Conservation (phyloP, 1,140 invertebrate species). For the Saccostrea glomerata region DNA sequence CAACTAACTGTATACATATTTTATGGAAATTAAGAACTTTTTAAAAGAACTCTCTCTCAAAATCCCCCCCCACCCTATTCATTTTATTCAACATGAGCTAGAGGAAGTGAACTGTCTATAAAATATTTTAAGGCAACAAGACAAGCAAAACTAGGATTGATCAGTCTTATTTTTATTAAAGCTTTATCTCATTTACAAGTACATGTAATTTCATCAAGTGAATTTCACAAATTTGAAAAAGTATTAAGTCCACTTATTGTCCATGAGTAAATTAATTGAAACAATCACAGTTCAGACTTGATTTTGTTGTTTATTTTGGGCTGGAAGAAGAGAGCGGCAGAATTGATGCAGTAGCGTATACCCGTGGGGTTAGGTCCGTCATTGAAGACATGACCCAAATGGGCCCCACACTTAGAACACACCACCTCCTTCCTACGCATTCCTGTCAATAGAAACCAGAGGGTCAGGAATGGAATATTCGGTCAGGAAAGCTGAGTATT, state of each 20-base stretch:
- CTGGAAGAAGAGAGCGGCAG: constrained; percentile 74
- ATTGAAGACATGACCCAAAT: constrained; percentile 97
- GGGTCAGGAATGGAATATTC: background rate
- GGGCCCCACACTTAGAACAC: constrained; percentile 86
- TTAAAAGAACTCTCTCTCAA: no score
- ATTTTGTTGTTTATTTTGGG: constrained; percentile 47
- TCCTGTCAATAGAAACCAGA: constrained; percentile 49
- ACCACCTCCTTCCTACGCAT: constrained; percentile 63
- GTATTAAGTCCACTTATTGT: no score
- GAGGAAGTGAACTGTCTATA: no score
- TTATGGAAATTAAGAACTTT: no score
- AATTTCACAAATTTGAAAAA: no score
- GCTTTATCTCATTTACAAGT: background rate
- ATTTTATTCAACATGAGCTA: no score
- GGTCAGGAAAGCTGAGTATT: no score
- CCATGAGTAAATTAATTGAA: background rate
- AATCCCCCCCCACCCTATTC: no score
- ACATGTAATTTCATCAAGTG: background rate
- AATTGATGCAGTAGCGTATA: constrained; percentile 91
- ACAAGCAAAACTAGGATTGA: no score
- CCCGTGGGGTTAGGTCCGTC: constrained; percentile 95
- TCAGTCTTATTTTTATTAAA: background rate
- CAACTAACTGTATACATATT: no score
- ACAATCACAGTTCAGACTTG: constrained; percentile 58
- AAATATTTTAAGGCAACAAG: no score